These are phyloP conservation scores for Ficedula albicollis DNA, from an alignment of 2,797 vertebrate species.

Conservation along the genomic window DNA sequence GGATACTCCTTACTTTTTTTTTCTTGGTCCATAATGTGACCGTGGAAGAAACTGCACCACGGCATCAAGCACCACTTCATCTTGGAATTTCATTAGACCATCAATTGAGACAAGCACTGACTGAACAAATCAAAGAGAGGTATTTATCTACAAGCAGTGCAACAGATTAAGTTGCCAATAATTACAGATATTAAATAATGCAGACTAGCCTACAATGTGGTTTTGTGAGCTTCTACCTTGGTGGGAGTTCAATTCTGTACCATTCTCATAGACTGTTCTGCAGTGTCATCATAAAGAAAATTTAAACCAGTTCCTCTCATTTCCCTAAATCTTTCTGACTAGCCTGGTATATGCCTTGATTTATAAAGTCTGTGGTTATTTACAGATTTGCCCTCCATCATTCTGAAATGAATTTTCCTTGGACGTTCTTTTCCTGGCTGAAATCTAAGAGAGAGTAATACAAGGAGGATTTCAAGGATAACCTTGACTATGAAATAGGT, in stretches of 20 bases:
- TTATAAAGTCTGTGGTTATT: not conserved
- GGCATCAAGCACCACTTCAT: not conserved
- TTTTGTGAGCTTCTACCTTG: not conserved
- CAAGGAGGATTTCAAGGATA: not conserved
- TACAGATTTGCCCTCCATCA: not conserved
- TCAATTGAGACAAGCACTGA: not conserved
- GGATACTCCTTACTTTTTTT: not conserved
- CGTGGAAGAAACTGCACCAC: not conserved
- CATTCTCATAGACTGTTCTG: not conserved
- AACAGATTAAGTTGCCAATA: not conserved
- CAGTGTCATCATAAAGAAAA: not conserved
- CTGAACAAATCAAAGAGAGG: not conserved
- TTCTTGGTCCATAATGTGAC: not conserved
- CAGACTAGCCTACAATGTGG: not conserved
- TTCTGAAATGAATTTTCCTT: not conserved
- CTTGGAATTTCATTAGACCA: not conserved
- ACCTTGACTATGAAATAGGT: not conserved
- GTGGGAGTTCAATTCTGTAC: not conserved
- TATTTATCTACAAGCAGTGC: not conserved
- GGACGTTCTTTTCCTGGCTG: not conserved
- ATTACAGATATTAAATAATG: not conserved
- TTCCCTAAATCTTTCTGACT: not conserved
- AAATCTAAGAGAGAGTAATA: not conserved
- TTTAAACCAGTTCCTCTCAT: not conserved
- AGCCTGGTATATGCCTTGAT: not conserved